These are phyloP conservation scores for Echinometra lucunter DNA, from an alignment of 53 echinoderm and acorn worm genomes.

Conservation along the genomic window DNA sequence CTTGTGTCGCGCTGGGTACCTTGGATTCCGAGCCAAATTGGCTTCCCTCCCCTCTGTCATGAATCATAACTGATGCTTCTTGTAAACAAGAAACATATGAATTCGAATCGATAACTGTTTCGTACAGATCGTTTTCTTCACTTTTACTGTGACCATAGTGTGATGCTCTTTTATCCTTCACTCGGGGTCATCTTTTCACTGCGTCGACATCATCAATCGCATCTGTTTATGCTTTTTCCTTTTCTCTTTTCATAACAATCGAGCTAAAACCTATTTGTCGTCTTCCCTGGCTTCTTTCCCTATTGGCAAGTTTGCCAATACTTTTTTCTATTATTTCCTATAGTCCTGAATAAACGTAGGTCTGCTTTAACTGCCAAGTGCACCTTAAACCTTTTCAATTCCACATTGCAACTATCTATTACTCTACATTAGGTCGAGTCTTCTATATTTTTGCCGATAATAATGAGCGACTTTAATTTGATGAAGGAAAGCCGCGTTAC, in stretches of 20 bases:
- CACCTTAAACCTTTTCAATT: background rate
- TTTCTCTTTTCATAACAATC: background rate
- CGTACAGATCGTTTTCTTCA: background rate
- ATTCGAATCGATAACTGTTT: background rate
- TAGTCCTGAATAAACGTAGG: background rate
- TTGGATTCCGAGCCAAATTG: constrained; percentile 2
- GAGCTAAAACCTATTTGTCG: too few relatives aligned
- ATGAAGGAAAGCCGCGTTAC: background rate
- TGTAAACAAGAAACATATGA: background rate
- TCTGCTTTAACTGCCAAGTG: too few relatives aligned
- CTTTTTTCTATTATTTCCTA: too few relatives aligned
- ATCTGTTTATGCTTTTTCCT: background rate
- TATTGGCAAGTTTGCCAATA: too few relatives aligned
- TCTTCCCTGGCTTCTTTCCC: too few relatives aligned
- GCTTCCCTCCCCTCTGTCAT: constrained; percentile 27
- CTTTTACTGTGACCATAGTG: background rate
- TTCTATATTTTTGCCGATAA: background rate
- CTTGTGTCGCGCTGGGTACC: background rate
- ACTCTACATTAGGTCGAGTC: background rate
- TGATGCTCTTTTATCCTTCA: background rate
- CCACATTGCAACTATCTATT: background rate
- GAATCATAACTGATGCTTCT: background rate
- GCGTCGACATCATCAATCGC: background rate
- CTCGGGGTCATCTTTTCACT: background rate
- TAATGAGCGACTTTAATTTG: background rate